Evolutionary conservation across 2,888 invertebrate genomes (phyloP).

Genomic region (Microplitis deprimator): DNA sequence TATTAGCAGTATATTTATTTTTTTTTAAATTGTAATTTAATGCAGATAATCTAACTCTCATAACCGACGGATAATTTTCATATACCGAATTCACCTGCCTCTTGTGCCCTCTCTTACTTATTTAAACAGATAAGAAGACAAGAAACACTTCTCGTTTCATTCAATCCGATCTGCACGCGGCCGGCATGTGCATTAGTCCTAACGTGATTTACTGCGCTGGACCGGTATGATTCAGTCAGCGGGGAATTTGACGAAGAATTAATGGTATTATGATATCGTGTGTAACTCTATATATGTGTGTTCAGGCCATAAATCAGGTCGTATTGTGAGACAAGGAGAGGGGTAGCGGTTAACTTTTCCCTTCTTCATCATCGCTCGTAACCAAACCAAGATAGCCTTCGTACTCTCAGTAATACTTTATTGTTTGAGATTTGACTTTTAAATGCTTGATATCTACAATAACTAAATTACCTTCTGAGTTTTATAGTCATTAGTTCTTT

Average conservation of each 20-base stretch:
- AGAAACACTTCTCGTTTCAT: slow-evolving; percentile 25
- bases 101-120: slow-evolving; percentile 57
- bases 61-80: slow-evolving; percentile 24
- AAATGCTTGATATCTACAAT: slow-evolving; percentile 8
- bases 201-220: slow-evolving; percentile 69
- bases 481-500: neutral
- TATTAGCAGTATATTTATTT: neutral
- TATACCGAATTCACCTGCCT: slow-evolving; percentile 65
- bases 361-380: slow-evolving; percentile 61
- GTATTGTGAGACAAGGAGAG: slow-evolving; percentile 68
- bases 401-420: slow-evolving; percentile 10
- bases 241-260: slow-evolving; percentile 72
- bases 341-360: slow-evolving; percentile 62
- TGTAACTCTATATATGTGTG: slow-evolving; percentile 71
- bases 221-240: slow-evolving; percentile 71
- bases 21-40: neutral
- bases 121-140: slow-evolving; percentile 59
- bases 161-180: slow-evolving; percentile 34
- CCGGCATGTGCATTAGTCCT: slow-evolving; percentile 68
- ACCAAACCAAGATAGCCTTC: neutral
- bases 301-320: slow-evolving; percentile 70
- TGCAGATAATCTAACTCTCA: neutral
- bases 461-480: neutral
- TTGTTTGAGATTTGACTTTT: slow-evolving; percentile 12
- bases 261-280: slow-evolving; percentile 72